Percentiles rank a stretch among this genome's conserved stretches.
Evolutionary conservation across 2,888 invertebrate species (phyloP).

Genomic region (Trypoxylon attenuatum): DNA sequence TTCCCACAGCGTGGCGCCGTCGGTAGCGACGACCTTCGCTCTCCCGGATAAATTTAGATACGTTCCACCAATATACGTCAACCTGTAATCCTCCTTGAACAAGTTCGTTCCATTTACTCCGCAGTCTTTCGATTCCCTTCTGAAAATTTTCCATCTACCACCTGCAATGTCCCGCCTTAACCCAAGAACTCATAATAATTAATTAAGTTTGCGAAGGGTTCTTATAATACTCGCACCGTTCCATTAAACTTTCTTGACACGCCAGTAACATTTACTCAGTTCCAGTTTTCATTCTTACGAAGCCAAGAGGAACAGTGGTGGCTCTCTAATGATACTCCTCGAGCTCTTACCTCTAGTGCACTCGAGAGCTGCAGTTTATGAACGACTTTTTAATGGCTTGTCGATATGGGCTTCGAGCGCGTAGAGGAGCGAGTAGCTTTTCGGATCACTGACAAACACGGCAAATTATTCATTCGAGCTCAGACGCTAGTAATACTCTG

Average conservation of each 20-base stretch:
- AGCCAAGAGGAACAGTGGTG: too few species aligned
- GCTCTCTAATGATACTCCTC: constrained; percentile 32
- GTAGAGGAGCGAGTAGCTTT: neutral
- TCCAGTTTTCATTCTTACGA: too few species aligned
- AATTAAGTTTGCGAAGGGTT: too few species aligned
- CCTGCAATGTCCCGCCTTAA: too few species aligned
- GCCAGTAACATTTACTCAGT: too few species aligned
- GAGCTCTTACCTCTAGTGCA: constrained; percentile 24
- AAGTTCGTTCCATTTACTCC: neutral
- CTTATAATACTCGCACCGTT: too few species aligned
- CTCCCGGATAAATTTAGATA: constrained; percentile 7
- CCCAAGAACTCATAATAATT: too few species aligned
- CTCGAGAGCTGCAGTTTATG: constrained; percentile 25
- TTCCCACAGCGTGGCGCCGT: constrained; percentile 16
- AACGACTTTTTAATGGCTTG: constrained; percentile 23
- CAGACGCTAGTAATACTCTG: too few species aligned
- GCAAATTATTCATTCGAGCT: neutral
- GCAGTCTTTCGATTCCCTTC: neutral
- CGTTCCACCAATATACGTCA: neutral
- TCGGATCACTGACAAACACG: constrained; percentile 13
- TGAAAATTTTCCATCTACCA: too few species aligned
- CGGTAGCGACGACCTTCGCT: constrained; percentile 9
- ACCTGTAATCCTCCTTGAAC: neutral
- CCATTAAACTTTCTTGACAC: too few species aligned
- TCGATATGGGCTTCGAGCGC: constrained; percentile 17